A percentile compares a stretch with the other conserved stretches of the same genome.
Conservation (phyloP, 2,797 vertebrate genomes). For the Aratinga solstitialis region DNA sequence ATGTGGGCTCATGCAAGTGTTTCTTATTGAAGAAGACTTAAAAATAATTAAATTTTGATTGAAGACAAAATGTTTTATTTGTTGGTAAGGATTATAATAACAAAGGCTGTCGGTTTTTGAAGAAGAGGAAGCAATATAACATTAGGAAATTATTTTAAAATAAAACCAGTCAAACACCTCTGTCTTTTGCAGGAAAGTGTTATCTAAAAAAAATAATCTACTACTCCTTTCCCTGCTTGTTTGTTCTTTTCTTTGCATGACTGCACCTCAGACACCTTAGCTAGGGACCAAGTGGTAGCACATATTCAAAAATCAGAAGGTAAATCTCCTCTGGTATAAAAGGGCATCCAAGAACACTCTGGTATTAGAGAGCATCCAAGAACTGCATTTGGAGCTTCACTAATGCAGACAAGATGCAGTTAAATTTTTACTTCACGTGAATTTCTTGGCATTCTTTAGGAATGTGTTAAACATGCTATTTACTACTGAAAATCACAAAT, state of each 20-base stretch:
- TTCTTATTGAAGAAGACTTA: neutral
- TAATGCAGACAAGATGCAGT: neutral
- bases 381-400: neutral
- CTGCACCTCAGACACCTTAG: neutral
- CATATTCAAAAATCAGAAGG: neutral
- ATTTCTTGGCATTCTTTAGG: neutral
- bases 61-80: neutral
- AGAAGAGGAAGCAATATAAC: neutral
- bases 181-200: neutral
- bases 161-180: neutral
- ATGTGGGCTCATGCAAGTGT: neutral
- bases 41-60: neutral
- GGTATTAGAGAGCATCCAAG: neutral
- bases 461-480: neutral
- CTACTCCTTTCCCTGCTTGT: rapidly evolving
- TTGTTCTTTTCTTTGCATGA: neutral
- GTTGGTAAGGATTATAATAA: neutral
- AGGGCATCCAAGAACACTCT: neutral
- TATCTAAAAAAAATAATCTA: neutral
- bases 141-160: neutral
- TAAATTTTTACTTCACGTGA: neutral
- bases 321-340: neutral
- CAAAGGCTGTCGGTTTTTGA: neutral
- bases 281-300: neutral
- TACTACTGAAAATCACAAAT: neutral